Evolutionary conservation across 2,888 invertebrate species (phyloP).

Genomic region (Drosophila atripex): DNA sequence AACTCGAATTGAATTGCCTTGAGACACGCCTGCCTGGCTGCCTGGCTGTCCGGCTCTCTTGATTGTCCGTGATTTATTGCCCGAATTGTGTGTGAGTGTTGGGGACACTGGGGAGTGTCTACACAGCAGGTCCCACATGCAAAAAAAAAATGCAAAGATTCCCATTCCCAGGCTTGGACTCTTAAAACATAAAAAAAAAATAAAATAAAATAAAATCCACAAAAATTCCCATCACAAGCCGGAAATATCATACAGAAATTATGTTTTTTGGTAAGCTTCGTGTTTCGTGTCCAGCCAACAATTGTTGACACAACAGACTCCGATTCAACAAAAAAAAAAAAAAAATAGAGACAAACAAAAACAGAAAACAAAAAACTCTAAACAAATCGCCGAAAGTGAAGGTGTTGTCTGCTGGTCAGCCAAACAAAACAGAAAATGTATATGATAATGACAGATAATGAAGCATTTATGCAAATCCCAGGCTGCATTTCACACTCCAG

Average conservation of each 20-base stretch:
- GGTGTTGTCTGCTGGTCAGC: conserved; percentile 30
- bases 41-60: neutral
- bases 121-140: conserved; percentile 35
- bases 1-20: conserved; percentile 20
- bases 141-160: neutral
- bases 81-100: neutral
- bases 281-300: conserved; percentile 23
- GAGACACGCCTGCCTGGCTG: conserved; percentile 27
- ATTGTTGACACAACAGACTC: conserved; percentile 34
- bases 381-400: conserved; percentile 44
- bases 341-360: neutral
- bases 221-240: conserved; percentile 31
- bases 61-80: conserved; percentile 36
- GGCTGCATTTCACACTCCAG: conserved; percentile 30
- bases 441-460: conserved; percentile 68
- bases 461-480: conserved; percentile 66
- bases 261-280: neutral
- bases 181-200: too few species aligned
- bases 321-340: neutral
- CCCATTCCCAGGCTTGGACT: conserved; percentile 1
- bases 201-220: too few species aligned
- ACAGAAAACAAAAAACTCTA: conserved; percentile 23
- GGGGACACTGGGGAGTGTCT: conserved; percentile 25
- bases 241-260: conserved; percentile 28
- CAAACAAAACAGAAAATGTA: conserved; percentile 28